Evolutionary conservation across 1,140 invertebrate genomes (phyloP).

Genomic region (Lepeophtheirus salmonis): DNA sequence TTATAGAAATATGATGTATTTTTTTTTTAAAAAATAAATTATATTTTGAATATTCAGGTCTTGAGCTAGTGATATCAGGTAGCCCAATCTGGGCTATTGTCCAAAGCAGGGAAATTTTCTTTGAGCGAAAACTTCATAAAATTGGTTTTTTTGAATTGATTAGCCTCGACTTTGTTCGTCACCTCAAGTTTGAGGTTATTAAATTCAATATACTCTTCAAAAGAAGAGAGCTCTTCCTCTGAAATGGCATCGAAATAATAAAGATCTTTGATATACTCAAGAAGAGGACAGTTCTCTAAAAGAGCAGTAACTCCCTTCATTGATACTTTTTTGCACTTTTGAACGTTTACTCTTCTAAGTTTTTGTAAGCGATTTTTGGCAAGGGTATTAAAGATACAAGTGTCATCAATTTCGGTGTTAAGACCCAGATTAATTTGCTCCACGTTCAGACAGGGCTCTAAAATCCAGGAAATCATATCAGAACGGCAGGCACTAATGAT

Average conservation of each 20-base stretch:
- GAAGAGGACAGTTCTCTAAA: neutral
- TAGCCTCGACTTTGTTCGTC: neutral
- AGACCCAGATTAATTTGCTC: slow-evolving; percentile 1
- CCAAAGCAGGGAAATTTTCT: slow-evolving; percentile 6
- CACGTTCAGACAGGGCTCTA: slow-evolving; percentile 2
- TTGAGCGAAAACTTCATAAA: slow-evolving; percentile 6
- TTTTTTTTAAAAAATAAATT: no score
- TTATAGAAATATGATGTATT: no score
- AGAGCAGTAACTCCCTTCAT: neutral
- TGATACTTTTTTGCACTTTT: neutral
- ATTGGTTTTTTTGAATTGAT: slow-evolving; percentile 2
- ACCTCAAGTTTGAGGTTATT: slow-evolving; percentile 6
- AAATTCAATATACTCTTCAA: neutral
- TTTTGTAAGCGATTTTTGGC: neutral
- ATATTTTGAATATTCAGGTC: no score
- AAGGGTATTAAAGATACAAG: neutral
- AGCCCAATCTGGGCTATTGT: slow-evolving; percentile 13
- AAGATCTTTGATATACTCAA: neutral
- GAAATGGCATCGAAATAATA: neutral
- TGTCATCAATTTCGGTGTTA: neutral
- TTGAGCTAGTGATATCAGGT: neutral
- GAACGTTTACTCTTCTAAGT: neutral
- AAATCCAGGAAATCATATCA: neutral
- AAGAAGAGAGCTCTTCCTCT: neutral
- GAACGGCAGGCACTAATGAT: slow-evolving; percentile 1